Percentiles rank a stretch among this genome's conserved stretches.
Evolutionary conservation across 2,797 vertebrate species (phyloP).

Genomic region (Sebastes nivosus): DNA sequence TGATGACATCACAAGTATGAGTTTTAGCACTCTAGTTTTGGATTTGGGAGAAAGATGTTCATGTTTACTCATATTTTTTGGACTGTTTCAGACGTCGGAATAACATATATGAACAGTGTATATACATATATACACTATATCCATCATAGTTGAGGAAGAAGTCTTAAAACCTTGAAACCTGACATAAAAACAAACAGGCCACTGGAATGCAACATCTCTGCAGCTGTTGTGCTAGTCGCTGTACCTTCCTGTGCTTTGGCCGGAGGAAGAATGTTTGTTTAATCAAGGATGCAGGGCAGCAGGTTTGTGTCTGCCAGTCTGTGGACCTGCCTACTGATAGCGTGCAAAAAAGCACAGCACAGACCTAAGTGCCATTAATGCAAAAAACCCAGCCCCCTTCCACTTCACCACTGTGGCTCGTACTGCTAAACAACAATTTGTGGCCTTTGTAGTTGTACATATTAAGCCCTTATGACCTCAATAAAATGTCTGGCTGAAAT

Average conservation of each 20-base stretch:
- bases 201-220: constrained; percentile 27
- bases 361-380: constrained; percentile 23
- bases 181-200: constrained; percentile 6
- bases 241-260: constrained; percentile 54
- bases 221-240: constrained; percentile 46
- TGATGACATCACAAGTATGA: too few species aligned
- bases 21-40: too few species aligned
- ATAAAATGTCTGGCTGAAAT: constrained; percentile 20
- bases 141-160: background rate
- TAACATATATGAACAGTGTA: too few species aligned
- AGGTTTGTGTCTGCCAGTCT: constrained; percentile 56
- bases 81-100: too few species aligned
- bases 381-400: background rate
- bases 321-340: constrained; percentile 50
- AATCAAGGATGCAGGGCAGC: constrained; percentile 55
- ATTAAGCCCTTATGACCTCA: constrained; percentile 8
- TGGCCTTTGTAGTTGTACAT: constrained; percentile 41
- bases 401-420: background rate
- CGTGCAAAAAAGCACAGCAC: constrained; percentile 49
- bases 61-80: too few species aligned
- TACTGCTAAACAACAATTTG: constrained; percentile 29
- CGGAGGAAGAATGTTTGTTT: constrained; percentile 63
- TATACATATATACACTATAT: background rate
- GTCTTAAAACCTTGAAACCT: background rate
- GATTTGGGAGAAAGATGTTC: too few species aligned